Base-by-base conservation (phyloP, 2,113 vertebrate species). In the Cathartes aura region DNA sequence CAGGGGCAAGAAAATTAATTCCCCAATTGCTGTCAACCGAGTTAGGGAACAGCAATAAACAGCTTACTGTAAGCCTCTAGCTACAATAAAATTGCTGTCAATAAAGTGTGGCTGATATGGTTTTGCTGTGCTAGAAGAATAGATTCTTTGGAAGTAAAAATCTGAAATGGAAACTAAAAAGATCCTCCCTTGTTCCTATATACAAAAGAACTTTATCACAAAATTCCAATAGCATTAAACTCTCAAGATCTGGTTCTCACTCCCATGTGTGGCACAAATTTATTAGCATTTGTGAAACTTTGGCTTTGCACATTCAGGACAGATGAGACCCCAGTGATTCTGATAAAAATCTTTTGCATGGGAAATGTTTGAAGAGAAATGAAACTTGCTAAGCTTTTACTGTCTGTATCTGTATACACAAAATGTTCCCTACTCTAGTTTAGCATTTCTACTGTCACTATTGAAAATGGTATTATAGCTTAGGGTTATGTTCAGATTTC, bases 1-100 rank as follows among this genome's bases (percentile, higher is more conserved):
- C 97, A 97, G 98, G 98, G 98, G 98, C 96, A 98, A 97, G 98
- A 98, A 98, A 98, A 99, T 98, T 98, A 99, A 99, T 99, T 98
- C 98, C 98, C 98, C 98, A 98, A 98, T 98, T 98, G 98, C 98
- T 99, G 98, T 98, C 98, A 99, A 98, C 97, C 18, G 89, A 96
- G 97, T 98, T 98, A 98, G 97, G 97, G 98, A 98, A 97, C 96
- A 97, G 98, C 97, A 99, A 98, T 98, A 98, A 99, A 98, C 98
- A 98, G 97, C 98, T 98, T 98, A 98, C 97, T 98, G 97, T 98
- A 98, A 98, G 98, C 98, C 97, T 98, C 98, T 91, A 98, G 99
- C 98, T 98, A 96, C 98, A 98, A 98, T 98, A 98, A 98, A 98
- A 98, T 56, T 93, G 92, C 95, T 98, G 97, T 98, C 98, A 98